These are phyloP conservation scores for Petromus typicus DNA, from an alignment of 2,113 vertebrate genomes.

Conservation along the genomic window DNA sequence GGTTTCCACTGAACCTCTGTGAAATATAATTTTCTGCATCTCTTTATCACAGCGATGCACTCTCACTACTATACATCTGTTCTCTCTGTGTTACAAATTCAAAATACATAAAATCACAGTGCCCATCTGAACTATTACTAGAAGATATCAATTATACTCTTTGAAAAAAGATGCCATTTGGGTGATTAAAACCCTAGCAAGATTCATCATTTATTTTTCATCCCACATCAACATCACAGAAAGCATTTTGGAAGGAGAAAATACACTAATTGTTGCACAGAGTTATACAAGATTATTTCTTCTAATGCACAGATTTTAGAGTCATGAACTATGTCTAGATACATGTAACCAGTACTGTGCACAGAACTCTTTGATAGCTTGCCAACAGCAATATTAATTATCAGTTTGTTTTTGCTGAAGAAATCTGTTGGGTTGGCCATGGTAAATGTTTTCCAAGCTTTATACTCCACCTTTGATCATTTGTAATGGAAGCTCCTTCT, in stretches of 20 bases:
- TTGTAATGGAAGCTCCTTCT: slow-evolving; percentile 3
- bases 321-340: background rate
- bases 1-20: background rate
- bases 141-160: background rate
- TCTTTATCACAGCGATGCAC: background rate
- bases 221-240: background rate
- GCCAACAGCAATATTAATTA: background rate
- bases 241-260: background rate
- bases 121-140: background rate
- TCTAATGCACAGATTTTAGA: slow-evolving; percentile 10
- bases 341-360: background rate
- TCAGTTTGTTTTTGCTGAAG: slow-evolving; percentile 6
- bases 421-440: background rate
- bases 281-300: slow-evolving; percentile 2
- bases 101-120: slow-evolving; percentile 7
- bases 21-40: background rate
- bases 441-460: background rate
- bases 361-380: background rate
- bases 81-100: background rate
- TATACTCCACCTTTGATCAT: background rate
- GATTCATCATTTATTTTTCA: background rate
- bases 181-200: background rate
- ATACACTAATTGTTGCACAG: background rate
- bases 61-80: background rate
- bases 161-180: background rate